These are phyloP conservation scores for Temnothorax curvispinosus DNA, from an alignment of 1,140 invertebrate species.

Conservation along the genomic window DNA sequence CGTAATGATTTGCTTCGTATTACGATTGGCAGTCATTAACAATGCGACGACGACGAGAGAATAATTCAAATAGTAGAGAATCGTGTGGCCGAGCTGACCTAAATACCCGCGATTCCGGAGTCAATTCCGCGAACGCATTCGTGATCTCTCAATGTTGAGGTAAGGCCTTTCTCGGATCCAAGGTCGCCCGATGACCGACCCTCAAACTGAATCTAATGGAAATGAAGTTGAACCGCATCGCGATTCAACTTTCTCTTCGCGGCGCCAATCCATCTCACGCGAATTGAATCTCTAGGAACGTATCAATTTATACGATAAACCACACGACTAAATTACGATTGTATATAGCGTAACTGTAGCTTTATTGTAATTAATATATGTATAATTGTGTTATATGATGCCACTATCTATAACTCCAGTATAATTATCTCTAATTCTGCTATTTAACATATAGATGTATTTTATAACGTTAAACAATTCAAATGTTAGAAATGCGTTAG, in stretches of 20 bases:
- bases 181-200: constrained; percentile 57
- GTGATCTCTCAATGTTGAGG: constrained; percentile 50
- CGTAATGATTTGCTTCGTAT: constrained; percentile 4
- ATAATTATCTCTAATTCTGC: neutral
- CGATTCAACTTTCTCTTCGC: constrained; percentile 59
- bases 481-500: neutral
- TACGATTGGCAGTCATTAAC: neutral
- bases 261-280: neutral
- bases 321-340: neutral
- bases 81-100: constrained; percentile 53
- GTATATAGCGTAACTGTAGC: neutral
- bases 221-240: constrained; percentile 44
- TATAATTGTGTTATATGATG: neutral
- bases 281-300: neutral
- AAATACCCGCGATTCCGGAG: constrained; percentile 63
- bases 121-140: constrained; percentile 30
- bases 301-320: neutral
- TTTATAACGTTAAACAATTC: neutral
- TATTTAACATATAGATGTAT: neutral
- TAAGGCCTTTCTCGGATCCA: constrained; percentile 57
- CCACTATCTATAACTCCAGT: neutral
- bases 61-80: constrained; percentile 42
- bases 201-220: constrained; percentile 57
- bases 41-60: neutral
- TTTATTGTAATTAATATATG: neutral